Percentiles rank a stretch among this genome's conserved stretches.
Conservation (phyloP, 2,888 invertebrate species). For the Eupsilia transversa region DNA sequence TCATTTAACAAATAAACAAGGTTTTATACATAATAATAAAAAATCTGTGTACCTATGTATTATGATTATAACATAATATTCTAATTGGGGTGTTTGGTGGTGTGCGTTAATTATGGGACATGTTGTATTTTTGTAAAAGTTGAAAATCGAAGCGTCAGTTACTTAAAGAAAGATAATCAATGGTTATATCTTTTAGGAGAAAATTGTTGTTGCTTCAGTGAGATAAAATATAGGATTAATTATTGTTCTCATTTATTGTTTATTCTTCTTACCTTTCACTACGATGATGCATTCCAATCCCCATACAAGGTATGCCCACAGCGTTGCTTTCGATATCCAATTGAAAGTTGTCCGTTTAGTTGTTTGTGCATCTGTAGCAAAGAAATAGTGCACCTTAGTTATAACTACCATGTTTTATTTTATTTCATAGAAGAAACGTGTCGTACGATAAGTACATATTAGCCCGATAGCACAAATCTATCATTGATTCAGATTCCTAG, state of each 20-base stretch:
- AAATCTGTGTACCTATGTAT: too few relatives aligned
- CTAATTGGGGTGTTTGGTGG: too few relatives aligned
- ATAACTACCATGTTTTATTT: not conserved
- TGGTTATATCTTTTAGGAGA: not conserved
- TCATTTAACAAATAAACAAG: too few relatives aligned
- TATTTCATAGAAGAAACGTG: not conserved
- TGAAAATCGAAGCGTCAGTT: not conserved
- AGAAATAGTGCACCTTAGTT: not conserved
- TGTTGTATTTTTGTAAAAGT: constrained; percentile 6
- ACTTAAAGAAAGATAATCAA: not conserved
- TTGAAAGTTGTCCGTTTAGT: constrained; percentile 90
- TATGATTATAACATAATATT: too few relatives aligned
- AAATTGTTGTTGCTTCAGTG: too few relatives aligned
- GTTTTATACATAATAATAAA: too few relatives aligned
- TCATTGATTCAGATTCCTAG: not conserved
- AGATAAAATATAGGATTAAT: not conserved
- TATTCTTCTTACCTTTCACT: constrained; percentile 77
- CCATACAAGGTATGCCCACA: constrained; percentile 93
- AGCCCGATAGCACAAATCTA: not conserved
- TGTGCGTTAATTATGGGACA: too few relatives aligned
- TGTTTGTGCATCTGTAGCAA: constrained; percentile 79
- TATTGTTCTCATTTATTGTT: not conserved
- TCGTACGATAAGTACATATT: not conserved
- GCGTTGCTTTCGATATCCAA: constrained; percentile 92
- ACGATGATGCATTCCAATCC: constrained; percentile 91